Evolutionary conservation across 2,888 invertebrate genomes (phyloP).

Genomic region (Torymus tubicola): DNA sequence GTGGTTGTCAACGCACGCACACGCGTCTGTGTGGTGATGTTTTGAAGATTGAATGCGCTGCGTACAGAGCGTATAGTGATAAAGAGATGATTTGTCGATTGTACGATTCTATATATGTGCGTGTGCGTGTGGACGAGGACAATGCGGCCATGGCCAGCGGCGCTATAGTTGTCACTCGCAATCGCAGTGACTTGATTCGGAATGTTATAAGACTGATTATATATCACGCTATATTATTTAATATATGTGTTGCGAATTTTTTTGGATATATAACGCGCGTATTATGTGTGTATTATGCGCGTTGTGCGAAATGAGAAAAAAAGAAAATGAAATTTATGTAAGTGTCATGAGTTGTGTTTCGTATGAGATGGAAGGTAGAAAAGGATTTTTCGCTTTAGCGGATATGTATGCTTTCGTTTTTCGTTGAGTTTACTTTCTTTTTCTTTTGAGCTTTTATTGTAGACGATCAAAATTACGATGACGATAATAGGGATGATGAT

Average conservation of each 20-base stretch:
- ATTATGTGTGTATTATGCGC: not conserved
- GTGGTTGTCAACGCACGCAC: too few relatives aligned
- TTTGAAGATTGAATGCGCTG: too few relatives aligned
- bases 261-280: too few relatives aligned
- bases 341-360: not conserved
- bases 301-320: not conserved
- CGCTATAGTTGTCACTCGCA: not conserved
- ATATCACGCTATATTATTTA: constrained; percentile 52
- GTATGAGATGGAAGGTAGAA: not conserved
- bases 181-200: constrained; percentile 43
- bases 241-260: constrained; percentile 19
- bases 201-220: constrained; percentile 58
- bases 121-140: too few relatives aligned
- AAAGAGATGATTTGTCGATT: too few relatives aligned
- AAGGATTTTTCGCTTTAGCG: constrained; percentile 6
- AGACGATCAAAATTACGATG: constrained; percentile 33
- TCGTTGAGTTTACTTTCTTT: not conserved
- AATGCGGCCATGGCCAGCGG: too few relatives aligned
- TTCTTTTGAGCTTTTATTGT: constrained; percentile 29
- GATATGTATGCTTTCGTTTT: constrained; percentile 9
- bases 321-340: constrained; percentile 12
- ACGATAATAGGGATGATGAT: not conserved
- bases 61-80: too few relatives aligned
- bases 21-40: too few relatives aligned
- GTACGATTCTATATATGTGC: too few relatives aligned